Percentiles rank a stretch among this genome's conserved stretches.
These are phyloP conservation scores for Valencia hispanica DNA, from an alignment of 2,797 vertebrate genomes.

Conservation along the genomic window DNA sequence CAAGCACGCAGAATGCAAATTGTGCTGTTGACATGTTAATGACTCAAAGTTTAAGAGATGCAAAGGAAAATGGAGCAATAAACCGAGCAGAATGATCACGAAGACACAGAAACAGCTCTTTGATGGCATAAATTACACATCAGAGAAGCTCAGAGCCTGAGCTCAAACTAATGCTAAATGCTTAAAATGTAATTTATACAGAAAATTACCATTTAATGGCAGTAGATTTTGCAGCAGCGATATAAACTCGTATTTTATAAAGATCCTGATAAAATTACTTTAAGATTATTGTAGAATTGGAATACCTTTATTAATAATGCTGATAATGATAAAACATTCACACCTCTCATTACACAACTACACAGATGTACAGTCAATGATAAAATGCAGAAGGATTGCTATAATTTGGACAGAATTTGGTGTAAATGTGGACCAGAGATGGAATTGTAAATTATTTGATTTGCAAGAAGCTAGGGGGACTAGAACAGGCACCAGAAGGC, in stretches of 20 bases:
- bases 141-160: constrained; percentile 12
- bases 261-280: background rate
- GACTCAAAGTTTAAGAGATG: constrained; percentile 49
- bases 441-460: background rate
- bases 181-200: constrained; percentile 24
- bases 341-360: background rate
- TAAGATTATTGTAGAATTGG: background rate
- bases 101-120: constrained; percentile 27
- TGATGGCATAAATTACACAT: constrained; percentile 21
- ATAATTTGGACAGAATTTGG: background rate
- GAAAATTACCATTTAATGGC: constrained; percentile 15
- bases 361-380: background rate
- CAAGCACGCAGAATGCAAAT: constrained; percentile 48
- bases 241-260: background rate
- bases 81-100: constrained; percentile 44
- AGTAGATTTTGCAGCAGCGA: constrained; percentile 15
- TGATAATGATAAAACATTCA: background rate
- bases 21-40: constrained; percentile 44
- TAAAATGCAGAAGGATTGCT: background rate
- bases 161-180: background rate
- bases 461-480: background rate
- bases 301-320: background rate
- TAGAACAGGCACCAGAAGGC: background rate
- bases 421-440: background rate
- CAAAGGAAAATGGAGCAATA: constrained; percentile 47